Evolutionary conservation across 2,113 vertebrate species (phyloP), one percentile per base, ranked within the genome.

Genomic region (Datnioides undecimradiatus): DNA sequence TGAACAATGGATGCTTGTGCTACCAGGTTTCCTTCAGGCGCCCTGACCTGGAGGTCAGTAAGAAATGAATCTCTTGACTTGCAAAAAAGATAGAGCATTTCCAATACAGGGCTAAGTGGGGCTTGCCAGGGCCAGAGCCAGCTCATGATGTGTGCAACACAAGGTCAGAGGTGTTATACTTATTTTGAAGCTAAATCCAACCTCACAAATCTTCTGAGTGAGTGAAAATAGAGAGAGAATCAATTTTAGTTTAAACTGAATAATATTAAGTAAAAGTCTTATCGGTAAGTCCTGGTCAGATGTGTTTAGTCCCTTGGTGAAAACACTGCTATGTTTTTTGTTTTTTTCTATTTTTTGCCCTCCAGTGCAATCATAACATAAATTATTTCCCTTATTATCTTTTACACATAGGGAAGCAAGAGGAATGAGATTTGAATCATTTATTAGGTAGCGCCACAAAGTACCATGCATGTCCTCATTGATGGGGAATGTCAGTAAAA

Each of bases 31-130:
- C 70, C 68, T 84, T 43, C 64, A 25, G 69, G 63, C 76, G 6
- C 49, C 25, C 33, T 72, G 70, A 91, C 83, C 81, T 64, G 5
- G 25, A 81, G 80, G 86, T 88, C 87, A 75, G 38, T 16, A 17
- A 17, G 34, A 80, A 78, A 86, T 81, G 12, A 84, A 64, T 74
- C 79, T 71, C 49, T 75, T 83, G 78, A 88, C 80, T 77, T 40
- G 27, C 43, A 79, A 62, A 89, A 60, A 72, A 73, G 46, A 85
- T 51, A 55, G 68, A 69, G 73, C 73, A 74, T 54, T 72, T 85
- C 72, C 57, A 68, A 55, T 34, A 11, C 38, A 73, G 54, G 84
- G 66, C 69, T 88, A 79, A 85, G 73, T 74, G 67, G 76, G 76
- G 31, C 25, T 41, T 16, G 41, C 31, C 21, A 43, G 45, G 23